A percentile compares a stretch with the other conserved stretches of the same genome.
phyloP scores from a whole-genome alignment of 2,888 invertebrate genomes.

The Strigamia crassipes region DNA sequence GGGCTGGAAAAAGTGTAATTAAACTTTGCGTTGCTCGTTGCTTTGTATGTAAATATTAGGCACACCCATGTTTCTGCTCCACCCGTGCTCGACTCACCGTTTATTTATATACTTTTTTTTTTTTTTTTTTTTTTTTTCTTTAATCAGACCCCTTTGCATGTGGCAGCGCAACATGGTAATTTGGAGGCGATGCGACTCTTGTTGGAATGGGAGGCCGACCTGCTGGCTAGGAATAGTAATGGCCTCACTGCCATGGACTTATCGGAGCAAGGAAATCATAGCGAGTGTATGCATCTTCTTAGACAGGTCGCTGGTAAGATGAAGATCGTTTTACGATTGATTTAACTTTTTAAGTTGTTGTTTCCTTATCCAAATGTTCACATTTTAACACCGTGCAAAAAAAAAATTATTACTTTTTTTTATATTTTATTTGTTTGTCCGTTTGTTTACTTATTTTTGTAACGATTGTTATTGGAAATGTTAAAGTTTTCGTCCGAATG shows the following conservation, averaged over 20 bases:
- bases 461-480: neutral
- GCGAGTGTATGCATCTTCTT: conserved; percentile 68
- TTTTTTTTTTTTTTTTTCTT: conserved; percentile 52
- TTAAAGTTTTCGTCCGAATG: neutral
- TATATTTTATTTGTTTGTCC: neutral
- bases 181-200: conserved; percentile 70
- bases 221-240: conserved; percentile 67
- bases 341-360: neutral
- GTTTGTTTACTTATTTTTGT: neutral
- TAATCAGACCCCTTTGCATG: conserved; percentile 76
- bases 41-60: conserved; percentile 25
- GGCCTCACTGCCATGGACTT: conserved; percentile 75
- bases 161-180: conserved; percentile 80
- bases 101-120: conserved; percentile 19
- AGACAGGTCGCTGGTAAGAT: conserved; percentile 69
- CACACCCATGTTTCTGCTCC: neutral
- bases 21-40: neutral
- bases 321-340: neutral
- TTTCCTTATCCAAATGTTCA: neutral
- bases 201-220: conserved; percentile 70
- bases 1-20: neutral
- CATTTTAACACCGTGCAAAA: neutral
- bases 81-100: neutral
- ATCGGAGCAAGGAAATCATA: conserved; percentile 71
- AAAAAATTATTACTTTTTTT: neutral